Evolutionary conservation across 2,113 vertebrate species (phyloP), one percentile per base, ranked within the genome.

Genomic region (Hymenochirus boettgeri): DNA sequence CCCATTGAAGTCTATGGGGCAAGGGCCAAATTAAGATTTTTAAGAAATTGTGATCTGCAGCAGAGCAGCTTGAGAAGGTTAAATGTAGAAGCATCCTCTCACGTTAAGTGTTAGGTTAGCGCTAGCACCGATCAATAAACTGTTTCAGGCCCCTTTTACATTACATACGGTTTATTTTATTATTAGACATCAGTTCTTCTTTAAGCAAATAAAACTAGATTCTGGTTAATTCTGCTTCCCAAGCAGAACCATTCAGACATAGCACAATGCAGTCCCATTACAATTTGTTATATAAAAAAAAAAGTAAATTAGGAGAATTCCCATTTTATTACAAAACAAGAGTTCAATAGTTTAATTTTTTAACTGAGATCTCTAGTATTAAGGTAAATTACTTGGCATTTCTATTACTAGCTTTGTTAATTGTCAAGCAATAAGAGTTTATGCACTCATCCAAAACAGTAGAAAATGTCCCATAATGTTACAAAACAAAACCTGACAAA

Each of bases 261-360:
- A 67, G 64, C 64, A 59, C 56, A 67, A 67, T 59, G 35, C 64
- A 67, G 55, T 52, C 64, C 64, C 64, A 67, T 67, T 67, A 67
- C 55, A 67, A 59, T 67, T 67, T 67, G 64, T 67, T 67, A 59
- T 67, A 35, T 35, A 35, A 67, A 67, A 35, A 67, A 67, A 66
- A 54, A 67, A 67, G 55, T 67, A 67, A 67, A 88, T 86, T 82
- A 86, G 72, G 70, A 74, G 46, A 78, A 80, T 81, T 83, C 85
- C 84, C 80, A 67, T 67, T 85, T 77, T 81, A 77, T 73, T 82
- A 70, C 4, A 10, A 86, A 77, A 87, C 67, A 70, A 79, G 86
- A 88, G 88, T 90, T 90, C 88, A 90, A 88, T 88, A 89, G 88
- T 89, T 90, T 89, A 90, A 90, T 89, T 89, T 89, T 88, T 82